A percentile compares a stretch with the other conserved stretches of the same genome.
Evolutionary conservation across 2,113 vertebrate genomes (phyloP).

Genomic region (Myiagra hebetior): DNA sequence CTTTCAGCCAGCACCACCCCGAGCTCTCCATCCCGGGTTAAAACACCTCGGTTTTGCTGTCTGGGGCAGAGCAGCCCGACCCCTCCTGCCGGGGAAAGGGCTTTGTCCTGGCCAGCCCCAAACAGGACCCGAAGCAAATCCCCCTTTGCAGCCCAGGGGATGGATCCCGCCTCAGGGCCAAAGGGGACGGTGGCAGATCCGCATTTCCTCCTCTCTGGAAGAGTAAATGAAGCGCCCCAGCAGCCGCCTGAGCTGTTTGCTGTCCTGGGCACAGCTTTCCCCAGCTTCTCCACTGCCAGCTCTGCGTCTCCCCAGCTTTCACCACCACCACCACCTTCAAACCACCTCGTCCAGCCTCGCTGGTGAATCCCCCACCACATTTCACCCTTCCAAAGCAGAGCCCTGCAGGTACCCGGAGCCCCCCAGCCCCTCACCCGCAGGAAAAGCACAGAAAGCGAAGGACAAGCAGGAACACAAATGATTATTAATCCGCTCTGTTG

Average conservation of each 20-base stretch:
- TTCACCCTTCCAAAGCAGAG: neutral
- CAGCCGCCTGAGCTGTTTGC: neutral
- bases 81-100: neutral
- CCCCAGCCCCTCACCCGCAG: neutral
- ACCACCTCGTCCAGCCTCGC: neutral
- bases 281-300: accelerated
- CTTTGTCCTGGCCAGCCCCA: neutral
- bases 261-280: accelerated
- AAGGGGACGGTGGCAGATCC: neutral
- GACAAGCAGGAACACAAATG: neutral
- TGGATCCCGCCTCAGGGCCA: neutral
- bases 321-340: neutral
- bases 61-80: neutral
- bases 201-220: neutral
- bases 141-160: accelerated
- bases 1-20: neutral
- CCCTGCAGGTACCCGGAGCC: neutral
- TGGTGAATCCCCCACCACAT: neutral
- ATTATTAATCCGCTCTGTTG: neutral
- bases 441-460: neutral
- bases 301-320: neutral
- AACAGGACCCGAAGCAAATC: neutral
- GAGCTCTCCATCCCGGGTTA: accelerated
- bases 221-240: neutral
- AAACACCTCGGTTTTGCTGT: neutral